phyloP scores from a whole-genome alignment of 64 coral and sea anemone genomes.

The Acropora yongei region DNA sequence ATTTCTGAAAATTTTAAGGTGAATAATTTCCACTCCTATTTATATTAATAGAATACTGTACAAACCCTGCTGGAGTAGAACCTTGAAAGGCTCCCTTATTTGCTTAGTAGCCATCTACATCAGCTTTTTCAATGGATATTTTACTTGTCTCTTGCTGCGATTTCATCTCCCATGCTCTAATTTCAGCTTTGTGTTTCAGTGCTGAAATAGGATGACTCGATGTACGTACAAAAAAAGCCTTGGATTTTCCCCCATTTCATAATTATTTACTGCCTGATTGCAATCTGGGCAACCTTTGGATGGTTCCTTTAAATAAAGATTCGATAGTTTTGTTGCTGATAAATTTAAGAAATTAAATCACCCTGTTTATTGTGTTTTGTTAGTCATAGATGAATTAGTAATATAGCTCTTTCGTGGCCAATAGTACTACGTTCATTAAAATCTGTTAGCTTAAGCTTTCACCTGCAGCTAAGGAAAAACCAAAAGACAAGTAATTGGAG shows the following conservation, averaged over 20 bases:
- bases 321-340: neutral
- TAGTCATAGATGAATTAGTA: no score
- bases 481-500: no score
- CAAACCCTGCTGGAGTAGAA: slow-evolving; percentile 72
- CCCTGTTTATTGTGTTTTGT: no score
- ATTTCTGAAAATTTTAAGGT: no score
- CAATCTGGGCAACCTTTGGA: slow-evolving; percentile 79
- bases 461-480: no score
- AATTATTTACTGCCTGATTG: slow-evolving; percentile 56
- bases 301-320: slow-evolving; percentile 12
- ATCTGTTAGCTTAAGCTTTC: no score
- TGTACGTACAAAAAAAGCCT: slow-evolving; percentile 56
- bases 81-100: slow-evolving; percentile 65
- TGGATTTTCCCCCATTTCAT: slow-evolving; percentile 74
- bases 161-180: slow-evolving; percentile 87
- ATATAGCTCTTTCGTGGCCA: no score
- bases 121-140: slow-evolving; percentile 71
- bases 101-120: slow-evolving; percentile 65
- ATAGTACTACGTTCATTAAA: no score
- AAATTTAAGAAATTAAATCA: no score
- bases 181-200: slow-evolving; percentile 74
- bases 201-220: neutral
- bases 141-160: slow-evolving; percentile 79
- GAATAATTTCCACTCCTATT: no score
- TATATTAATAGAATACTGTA: neutral